Evolutionary conservation across 2,113 vertebrate genomes (phyloP).

Genomic region (Equus przewalskii): DNA sequence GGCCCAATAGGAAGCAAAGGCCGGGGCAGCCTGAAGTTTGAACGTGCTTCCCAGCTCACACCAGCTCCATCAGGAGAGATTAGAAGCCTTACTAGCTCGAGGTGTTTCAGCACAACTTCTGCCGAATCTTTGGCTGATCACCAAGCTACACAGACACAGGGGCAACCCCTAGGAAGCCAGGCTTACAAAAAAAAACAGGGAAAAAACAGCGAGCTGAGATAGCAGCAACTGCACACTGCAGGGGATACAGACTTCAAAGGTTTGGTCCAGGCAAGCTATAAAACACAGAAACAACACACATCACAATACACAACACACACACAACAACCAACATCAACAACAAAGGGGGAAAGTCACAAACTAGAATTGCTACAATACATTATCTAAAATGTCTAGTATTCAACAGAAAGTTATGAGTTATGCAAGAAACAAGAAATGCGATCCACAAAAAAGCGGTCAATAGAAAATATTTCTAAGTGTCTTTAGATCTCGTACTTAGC

Average conservation of each 20-base stretch:
- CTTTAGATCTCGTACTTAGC: not conserved
- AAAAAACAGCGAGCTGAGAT: not conserved
- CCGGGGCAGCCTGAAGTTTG: not conserved
- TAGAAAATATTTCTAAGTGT: not conserved
- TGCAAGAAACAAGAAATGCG: slow-evolving; percentile 1
- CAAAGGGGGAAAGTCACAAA: not conserved
- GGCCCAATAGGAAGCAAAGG: not conserved
- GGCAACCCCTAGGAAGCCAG: not conserved
- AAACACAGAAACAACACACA: not conserved
- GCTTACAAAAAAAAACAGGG: not conserved
- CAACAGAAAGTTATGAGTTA: not conserved
- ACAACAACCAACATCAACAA: not conserved
- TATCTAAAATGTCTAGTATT: slow-evolving; percentile 23
- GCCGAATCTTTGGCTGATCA: not conserved
- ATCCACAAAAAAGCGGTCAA: not conserved
- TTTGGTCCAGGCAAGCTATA: not conserved
- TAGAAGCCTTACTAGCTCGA: not conserved
- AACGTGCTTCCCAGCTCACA: not conserved
- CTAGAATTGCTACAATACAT: not conserved
- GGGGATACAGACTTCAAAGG: not conserved
- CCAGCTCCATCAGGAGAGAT: not conserved
- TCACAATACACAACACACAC: no score
- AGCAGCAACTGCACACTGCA: not conserved
- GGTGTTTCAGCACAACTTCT: not conserved
- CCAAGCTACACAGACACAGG: not conserved